Conservation (phyloP, 2,797 vertebrate genomes). For the Aselliscus stoliczkanus region DNA sequence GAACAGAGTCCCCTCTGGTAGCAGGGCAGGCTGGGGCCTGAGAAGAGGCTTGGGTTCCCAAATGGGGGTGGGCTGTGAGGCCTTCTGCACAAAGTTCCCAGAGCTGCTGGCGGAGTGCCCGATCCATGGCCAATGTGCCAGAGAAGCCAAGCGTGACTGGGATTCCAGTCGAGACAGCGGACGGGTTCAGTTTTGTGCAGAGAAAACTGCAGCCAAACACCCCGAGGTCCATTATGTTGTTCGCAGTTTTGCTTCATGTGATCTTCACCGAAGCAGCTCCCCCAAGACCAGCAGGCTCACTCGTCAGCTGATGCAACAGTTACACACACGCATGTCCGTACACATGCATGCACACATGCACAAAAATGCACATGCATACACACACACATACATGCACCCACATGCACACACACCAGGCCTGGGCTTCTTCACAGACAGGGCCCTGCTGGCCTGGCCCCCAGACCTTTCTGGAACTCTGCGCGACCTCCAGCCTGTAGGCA, state of each 20-base stretch:
- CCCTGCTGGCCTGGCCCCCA: rapidly evolving
- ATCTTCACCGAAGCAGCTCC: background rate
- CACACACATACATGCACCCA: too few species aligned
- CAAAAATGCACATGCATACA: background rate
- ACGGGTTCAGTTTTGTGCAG: rapidly evolving
- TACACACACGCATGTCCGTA: background rate
- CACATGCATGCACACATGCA: background rate
- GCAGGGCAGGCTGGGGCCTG: background rate
- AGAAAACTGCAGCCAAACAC: rapidly evolving
- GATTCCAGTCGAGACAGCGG: background rate
- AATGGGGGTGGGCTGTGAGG: rapidly evolving
- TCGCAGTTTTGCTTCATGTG: background rate
- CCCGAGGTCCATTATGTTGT: rapidly evolving
- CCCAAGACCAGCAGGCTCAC: too few species aligned
- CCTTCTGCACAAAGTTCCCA: rapidly evolving
- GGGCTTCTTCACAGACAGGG: background rate
- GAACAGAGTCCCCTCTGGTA: background rate
- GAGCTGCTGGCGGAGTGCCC: rapidly evolving
- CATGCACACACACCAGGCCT: background rate
- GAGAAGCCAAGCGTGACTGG: rapidly evolving
- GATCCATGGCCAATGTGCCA: rapidly evolving
- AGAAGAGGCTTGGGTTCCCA: background rate
- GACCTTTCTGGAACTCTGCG: background rate
- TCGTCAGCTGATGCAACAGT: background rate
- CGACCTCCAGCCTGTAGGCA: background rate